These are phyloP conservation scores for Platyscapa corneri DNA, from an alignment of 1,140 invertebrate species.

Conservation along the genomic window DNA sequence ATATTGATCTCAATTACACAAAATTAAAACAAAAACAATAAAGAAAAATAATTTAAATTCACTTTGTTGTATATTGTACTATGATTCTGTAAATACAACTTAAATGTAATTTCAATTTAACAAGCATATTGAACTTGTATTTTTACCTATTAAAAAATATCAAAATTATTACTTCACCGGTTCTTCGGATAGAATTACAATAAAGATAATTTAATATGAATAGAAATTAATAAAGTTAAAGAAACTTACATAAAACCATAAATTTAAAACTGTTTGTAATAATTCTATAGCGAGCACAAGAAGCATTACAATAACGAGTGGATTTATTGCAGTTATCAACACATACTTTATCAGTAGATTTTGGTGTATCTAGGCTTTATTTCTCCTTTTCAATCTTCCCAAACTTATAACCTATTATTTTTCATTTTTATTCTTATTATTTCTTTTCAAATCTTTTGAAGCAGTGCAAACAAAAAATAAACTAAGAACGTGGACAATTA, in stretches of 20 bases:
- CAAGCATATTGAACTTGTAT: too few relatives aligned
- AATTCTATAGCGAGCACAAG: not conserved
- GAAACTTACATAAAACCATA: not conserved
- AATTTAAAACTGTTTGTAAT: slow-evolving; percentile 10
- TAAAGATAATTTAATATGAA: too few relatives aligned
- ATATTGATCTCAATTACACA: too few relatives aligned
- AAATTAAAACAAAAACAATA: too few relatives aligned
- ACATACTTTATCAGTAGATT: not conserved
- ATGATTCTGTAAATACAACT: too few relatives aligned
- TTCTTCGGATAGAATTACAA: not conserved
- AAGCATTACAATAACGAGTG: not conserved
- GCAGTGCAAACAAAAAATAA: not conserved
- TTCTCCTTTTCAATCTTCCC: not conserved
- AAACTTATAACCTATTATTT: not conserved
- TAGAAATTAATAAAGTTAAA: not conserved
- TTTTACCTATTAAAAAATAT: not conserved
- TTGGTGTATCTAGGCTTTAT: not conserved
- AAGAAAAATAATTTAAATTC: too few relatives aligned
- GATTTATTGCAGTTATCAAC: not conserved
- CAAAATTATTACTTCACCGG: not conserved
- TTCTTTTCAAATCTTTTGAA: not conserved
- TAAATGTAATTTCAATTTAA: too few relatives aligned
- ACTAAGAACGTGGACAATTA: too few relatives aligned
- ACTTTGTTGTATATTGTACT: too few relatives aligned
- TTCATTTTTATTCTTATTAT: too few relatives aligned